Evolutionary conservation across 2,888 invertebrate species (phyloP), one percentile per base, ranked within the genome.

Genomic region (Mythimna pallens): DNA sequence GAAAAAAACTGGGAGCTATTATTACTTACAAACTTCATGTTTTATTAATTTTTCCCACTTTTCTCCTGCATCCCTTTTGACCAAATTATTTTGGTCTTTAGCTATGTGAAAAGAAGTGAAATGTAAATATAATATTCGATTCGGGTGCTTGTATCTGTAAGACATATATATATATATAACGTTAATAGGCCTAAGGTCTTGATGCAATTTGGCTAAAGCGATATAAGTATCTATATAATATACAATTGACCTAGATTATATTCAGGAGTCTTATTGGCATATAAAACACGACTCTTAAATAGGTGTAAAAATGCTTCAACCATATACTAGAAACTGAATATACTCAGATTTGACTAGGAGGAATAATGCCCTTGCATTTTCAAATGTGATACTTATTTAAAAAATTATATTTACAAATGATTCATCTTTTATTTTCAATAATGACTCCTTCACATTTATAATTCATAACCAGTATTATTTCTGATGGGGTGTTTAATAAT

Each of bases 381-480:
- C 6, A 8, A 59, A 70, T 68, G 58, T 73, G 61, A 70, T 72
- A 52, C 4, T 25, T 25, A 25, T 25, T n/a, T n/a, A n/a, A n/a
- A n/a, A 25, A 25, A 25, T 25, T 1, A 25, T 25, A 25, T 25
- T 50, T 50, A 50, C 0, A 36, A 50, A 71, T 36, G 22, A 20
- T 76, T 57, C 0, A 80, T 63, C 8, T 52, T 52, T 50, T 25
- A 7, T 10, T 70, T 71, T 72, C 54, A 62, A 58, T 67, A 10
- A 61, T 67, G 47, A 69, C 52, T 70, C 14, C 25, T 25, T 25
- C 40, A 55, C 40, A 75, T 76, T 36, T 69, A 59, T 75, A 76
- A 63, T 69, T 78, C 3, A 30, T 65, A 75, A 73, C 70, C 84
- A 84, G 86, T 87, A 86, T 86, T 87, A 86, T 65, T 76, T 70